Evolutionary conservation across 2,113 vertebrate species (phyloP).

Genomic region (Limanda limanda): DNA sequence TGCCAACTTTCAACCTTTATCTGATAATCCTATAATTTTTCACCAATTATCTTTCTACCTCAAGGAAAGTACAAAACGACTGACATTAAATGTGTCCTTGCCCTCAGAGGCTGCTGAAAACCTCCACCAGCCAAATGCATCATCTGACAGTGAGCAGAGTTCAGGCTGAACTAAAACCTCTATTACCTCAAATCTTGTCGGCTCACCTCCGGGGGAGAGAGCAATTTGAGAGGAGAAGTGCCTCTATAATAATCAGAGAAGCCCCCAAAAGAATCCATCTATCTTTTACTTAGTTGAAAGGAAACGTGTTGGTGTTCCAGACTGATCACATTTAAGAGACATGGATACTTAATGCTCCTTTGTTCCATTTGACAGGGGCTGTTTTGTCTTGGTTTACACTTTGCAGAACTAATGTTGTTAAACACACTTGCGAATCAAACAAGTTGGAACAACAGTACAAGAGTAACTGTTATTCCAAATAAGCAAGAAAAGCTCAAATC

Average conservation of each 20-base stretch:
- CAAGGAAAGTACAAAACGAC: conserved; percentile 41
- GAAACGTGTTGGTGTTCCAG: not conserved
- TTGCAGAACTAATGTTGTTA: conserved; percentile 10
- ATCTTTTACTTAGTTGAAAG: not conserved
- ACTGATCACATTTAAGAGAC: not conserved
- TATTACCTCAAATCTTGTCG: conserved; percentile 23
- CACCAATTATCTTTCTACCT: conserved; percentile 44
- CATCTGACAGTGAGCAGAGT: conserved; percentile 35
- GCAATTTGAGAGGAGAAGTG: conserved; percentile 10
- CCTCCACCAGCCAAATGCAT: conserved; percentile 12
- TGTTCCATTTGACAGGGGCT: not conserved
- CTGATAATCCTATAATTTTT: conserved; percentile 24
- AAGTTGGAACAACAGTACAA: not conserved
- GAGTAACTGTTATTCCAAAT: not conserved
- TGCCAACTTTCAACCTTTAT: conserved; percentile 44
- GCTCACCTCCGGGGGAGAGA: conserved; percentile 15
- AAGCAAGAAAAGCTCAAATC: not conserved
- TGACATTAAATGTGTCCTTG: not conserved
- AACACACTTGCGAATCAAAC: not conserved
- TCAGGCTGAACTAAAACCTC: conserved; percentile 31
- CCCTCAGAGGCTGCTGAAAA: not conserved
- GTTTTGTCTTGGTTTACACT: conserved; percentile 4
- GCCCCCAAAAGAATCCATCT: conserved; percentile 4
- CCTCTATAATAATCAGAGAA: conserved; percentile 36
- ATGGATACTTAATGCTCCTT: not conserved